Evolutionary conservation across 2,888 invertebrate genomes (phyloP).

Genomic region (Entomobrya proxima): DNA sequence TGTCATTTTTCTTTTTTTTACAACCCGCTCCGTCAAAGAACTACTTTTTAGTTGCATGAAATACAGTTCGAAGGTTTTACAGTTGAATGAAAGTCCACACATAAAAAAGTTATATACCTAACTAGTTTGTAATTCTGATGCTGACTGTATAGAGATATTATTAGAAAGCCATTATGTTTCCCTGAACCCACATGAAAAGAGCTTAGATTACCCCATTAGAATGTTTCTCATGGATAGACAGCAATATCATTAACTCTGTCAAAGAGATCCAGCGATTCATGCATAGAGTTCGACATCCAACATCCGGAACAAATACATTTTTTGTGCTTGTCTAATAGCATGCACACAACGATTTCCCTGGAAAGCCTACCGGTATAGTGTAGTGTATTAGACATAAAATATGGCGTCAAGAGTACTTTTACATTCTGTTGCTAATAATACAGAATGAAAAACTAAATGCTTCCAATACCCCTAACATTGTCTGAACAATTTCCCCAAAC

Average conservation of each 20-base stretch:
- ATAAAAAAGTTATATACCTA: too few species aligned
- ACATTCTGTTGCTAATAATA: too few species aligned
- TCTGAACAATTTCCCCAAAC: too few species aligned
- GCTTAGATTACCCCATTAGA: conserved; percentile 32
- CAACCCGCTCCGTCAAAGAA: background rate
- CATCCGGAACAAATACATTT: conserved; percentile 19
- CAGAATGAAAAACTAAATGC: too few species aligned
- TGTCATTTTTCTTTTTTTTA: background rate
- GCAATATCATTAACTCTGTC: conserved; percentile 45
- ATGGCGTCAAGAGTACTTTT: too few species aligned
- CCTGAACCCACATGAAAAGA: conserved; percentile 40
- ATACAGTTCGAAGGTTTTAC: background rate
- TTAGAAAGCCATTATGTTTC: conserved; percentile 55
- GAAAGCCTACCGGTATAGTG: too few species aligned
- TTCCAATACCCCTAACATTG: too few species aligned
- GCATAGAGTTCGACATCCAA: conserved; percentile 17
- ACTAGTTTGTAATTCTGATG: too few species aligned
- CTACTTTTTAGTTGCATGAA: background rate
- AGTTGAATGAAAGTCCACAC: too few species aligned
- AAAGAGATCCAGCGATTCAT: conserved; percentile 16
- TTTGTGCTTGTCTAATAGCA: too few species aligned
- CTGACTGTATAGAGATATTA: background rate
- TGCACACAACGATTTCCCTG: too few species aligned
- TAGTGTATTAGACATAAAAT: too few species aligned
- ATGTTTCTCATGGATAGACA: background rate